These are phyloP conservation scores for Gonocerus acuteangulatus DNA, from an alignment of 2,888 invertebrate species.

Conservation along the genomic window DNA sequence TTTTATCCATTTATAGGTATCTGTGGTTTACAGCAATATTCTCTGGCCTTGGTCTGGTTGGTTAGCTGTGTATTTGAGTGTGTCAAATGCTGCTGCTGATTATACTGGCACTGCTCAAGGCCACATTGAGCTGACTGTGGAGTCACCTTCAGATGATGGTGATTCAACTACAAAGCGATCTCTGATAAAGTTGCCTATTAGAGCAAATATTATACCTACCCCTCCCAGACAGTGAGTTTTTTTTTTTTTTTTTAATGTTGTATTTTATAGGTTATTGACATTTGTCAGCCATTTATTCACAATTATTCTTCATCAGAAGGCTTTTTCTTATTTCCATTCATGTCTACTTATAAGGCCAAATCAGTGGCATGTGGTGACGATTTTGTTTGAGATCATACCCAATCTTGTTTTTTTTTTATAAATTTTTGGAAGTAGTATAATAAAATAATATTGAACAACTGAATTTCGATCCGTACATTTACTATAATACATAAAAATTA, in stretches of 20 bases:
- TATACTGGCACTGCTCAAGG: constrained; percentile 74
- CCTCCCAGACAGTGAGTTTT: constrained; percentile 65
- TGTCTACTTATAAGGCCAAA: too few species aligned
- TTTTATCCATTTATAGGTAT: constrained; percentile 38
- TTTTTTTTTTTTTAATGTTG: constrained; percentile 14
- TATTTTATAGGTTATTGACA: not conserved
- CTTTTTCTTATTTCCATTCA: too few species aligned
- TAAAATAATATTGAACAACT: too few species aligned
- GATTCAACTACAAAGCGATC: constrained; percentile 52
- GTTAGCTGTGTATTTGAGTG: constrained; percentile 69
- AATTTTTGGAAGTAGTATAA: too few species aligned
- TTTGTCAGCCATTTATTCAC: not conserved
- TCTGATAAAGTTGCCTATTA: constrained; percentile 56
- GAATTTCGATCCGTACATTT: too few species aligned
- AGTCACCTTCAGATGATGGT: constrained; percentile 59
- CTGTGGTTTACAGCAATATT: constrained; percentile 67
- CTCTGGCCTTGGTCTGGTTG: constrained; percentile 98
- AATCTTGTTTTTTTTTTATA: too few species aligned
- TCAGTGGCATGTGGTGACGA: too few species aligned
- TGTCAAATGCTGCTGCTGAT: constrained; percentile 50
- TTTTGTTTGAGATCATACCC: too few species aligned
- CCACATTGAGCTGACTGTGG: constrained; percentile 70
- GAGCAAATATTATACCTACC: constrained; percentile 82
- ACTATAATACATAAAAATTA: too few species aligned
- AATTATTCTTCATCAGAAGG: too few species aligned